Evolutionary conservation across 2,113 vertebrate genomes (phyloP), one percentile per base, ranked within the genome.

Genomic region (Sceloporus tristichus): DNA sequence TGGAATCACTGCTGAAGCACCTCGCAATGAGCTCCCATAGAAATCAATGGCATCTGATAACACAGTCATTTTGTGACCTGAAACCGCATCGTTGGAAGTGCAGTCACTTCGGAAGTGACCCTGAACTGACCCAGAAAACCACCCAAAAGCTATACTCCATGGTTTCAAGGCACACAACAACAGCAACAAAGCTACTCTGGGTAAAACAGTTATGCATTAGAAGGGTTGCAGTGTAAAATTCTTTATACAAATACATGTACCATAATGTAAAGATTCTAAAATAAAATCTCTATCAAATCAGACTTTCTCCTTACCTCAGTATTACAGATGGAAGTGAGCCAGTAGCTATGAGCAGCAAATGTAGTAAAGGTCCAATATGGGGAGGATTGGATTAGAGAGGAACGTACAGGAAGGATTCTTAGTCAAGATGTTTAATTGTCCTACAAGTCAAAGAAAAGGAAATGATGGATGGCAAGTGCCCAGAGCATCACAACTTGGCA

Each of bases 401-500:
- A 73, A 62, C 14, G 9, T n/a, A 74, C 42, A 53, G 38, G 54
- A 81, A 65, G 54, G 34, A 65, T 75, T 87, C 70, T 42, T 34
- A 27, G n/a, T 48, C 85, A 70, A 42, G 27, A 13, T 25, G 25
- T 48, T 5, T 62, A 82, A 74, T 73, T 74, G 34, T 27, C 79
- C 54, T 75, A 62, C 38, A 82, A 65, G 16, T 42, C 27, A 65
- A 21, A 65, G 38, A 27, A 65, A 6, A 75, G 71, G 53, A 82
- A 42, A 13, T 81, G 79, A 87, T 87, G 79, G 79, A 87, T 87
- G 79, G 40, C 29, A 87, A 73, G 4, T 75, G 40, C n/a, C 79
- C 54, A 82, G 38, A 74, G 82, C 68, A 87, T 82, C 70, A 75
- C 56, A 62, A 87, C 38, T 65, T 29, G 42, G 82, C 82, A 75